phyloP scores from a whole-genome alignment of 2,113 vertebrate genomes.

The Corydoras sp. region DNA sequence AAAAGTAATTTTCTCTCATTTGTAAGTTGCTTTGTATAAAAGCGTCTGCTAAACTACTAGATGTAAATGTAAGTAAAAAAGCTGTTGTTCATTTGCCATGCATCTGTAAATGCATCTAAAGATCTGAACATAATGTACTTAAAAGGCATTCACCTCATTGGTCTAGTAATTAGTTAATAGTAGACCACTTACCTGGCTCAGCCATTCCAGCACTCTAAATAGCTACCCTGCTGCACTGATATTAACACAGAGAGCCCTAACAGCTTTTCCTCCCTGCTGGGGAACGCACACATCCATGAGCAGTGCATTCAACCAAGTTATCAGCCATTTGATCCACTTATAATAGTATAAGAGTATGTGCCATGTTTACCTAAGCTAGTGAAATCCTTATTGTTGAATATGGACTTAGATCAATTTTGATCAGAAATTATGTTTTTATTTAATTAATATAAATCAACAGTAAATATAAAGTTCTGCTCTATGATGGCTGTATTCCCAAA shows the following conservation, averaged over 20 bases:
- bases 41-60: too few relatives aligned
- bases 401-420: too few relatives aligned
- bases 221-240: slow-evolving; percentile 45
- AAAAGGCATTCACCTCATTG: slow-evolving; percentile 45
- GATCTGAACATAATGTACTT: slow-evolving; percentile 28
- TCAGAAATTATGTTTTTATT: too few relatives aligned
- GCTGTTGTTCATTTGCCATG: not conserved
- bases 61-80: too few relatives aligned
- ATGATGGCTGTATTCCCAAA: too few relatives aligned
- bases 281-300: slow-evolving; percentile 21
- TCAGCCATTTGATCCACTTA: slow-evolving; percentile 11
- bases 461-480: too few relatives aligned
- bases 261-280: slow-evolving; percentile 26
- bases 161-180: slow-evolving; percentile 57
- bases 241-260: slow-evolving; percentile 48
- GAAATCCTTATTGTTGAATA: too few relatives aligned
- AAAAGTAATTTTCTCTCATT: too few relatives aligned
- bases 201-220: slow-evolving; percentile 50
- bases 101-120: not conserved
- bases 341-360: too few relatives aligned
- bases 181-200: slow-evolving; percentile 42
- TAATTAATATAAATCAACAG: too few relatives aligned
- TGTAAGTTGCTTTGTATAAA: too few relatives aligned
- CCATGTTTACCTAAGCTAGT: too few relatives aligned
- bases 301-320: slow-evolving; percentile 12